Evolutionary conservation across 2,888 invertebrate species (phyloP), one percentile per base, ranked within the genome.

Genomic region (Capitulum mitella): DNA sequence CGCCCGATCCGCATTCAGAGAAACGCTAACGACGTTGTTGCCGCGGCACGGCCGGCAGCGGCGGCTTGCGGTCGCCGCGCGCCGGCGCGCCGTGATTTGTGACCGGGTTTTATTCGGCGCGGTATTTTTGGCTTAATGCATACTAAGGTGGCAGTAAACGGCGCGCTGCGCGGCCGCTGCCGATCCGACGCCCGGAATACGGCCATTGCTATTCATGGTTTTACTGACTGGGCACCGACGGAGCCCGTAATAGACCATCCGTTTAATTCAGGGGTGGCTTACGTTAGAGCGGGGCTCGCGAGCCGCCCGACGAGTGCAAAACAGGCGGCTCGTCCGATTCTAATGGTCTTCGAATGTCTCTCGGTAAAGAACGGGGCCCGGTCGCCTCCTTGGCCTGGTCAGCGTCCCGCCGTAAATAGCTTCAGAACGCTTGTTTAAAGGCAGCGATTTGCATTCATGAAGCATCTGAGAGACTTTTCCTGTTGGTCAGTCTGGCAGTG

Each of bases 121-220:
- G 70, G 70, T 40, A 40, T 40, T 70, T 70, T 70, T 32, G 37
- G 26, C 8, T 37, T 70, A 70, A 70, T 70, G 70, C 70, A 70
- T 70, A 70, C 70, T 70, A 70, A 70, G 70, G 26, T 26, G 70
- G 70, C 70, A 37, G 37, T 40, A 37, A 40, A 40, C 70, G 70
- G 40, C 26, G 29, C 26, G 37, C 26, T 6, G 14, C 34, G 64
- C 61, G 51, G 19, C 19, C 1, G 19, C 34, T 34, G 32, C 64
- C 64, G 64, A 64, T 34, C 64, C 34, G 32, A 32, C 32, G 6
- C 14, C 14, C 70, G 6, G 40, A 22, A 40, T 40, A 70, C 70
- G 70, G n/a, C 70, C 70, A 70, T 70, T 70, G 70, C 37, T 70
- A 70, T 70, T 70, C 70, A 70, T 70, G 70, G 70, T 19, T 40